A percentile compares a stretch with the other conserved stretches of the same genome.
phyloP scores from a whole-genome alignment of 1,140 invertebrate genomes.

The Homarus americanus region DNA sequence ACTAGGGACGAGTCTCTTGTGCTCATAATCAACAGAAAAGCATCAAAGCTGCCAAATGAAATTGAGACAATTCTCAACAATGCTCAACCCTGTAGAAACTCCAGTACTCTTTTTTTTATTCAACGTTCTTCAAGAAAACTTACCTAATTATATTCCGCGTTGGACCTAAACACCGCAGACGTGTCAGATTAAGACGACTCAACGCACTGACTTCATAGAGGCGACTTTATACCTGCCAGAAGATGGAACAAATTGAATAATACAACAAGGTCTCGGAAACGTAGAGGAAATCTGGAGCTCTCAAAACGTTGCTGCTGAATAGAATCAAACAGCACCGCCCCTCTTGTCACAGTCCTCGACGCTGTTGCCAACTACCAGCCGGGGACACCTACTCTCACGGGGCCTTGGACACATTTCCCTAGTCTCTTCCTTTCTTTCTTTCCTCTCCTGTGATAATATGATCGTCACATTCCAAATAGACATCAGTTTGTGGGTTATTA shows the following conservation, averaged over 20 bases:
- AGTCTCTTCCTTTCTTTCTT: no score
- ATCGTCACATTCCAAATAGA: no score
- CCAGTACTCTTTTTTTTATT: constrained; percentile 47
- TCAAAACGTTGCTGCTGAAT: constrained; percentile 61
- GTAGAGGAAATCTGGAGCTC: constrained; percentile 66
- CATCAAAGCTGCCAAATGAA: constrained; percentile 66
- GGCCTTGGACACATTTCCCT: no score
- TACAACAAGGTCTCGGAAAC: constrained; percentile 65
- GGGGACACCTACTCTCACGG: constrained; percentile 1
- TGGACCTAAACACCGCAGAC: constrained; percentile 10
- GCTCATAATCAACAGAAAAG: constrained; percentile 62
- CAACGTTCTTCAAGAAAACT: constrained; percentile 51
- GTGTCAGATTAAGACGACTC: not conserved
- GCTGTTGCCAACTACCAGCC: constrained; percentile 45
- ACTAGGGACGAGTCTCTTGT: constrained; percentile 3
- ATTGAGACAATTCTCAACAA: constrained; percentile 69
- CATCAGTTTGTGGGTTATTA: no score
- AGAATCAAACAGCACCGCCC: constrained; percentile 60
- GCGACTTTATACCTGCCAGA: constrained; percentile 36
- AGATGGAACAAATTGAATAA: constrained; percentile 69
- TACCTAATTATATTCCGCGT: constrained; percentile 66
- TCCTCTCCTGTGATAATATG: no score
- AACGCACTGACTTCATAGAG: constrained; percentile 25
- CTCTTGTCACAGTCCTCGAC: constrained; percentile 48
- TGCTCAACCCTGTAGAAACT: constrained; percentile 63